Evolutionary conservation across 2,797 vertebrate species (phyloP).

Genomic region (Platyrinchus mystaceus): DNA sequence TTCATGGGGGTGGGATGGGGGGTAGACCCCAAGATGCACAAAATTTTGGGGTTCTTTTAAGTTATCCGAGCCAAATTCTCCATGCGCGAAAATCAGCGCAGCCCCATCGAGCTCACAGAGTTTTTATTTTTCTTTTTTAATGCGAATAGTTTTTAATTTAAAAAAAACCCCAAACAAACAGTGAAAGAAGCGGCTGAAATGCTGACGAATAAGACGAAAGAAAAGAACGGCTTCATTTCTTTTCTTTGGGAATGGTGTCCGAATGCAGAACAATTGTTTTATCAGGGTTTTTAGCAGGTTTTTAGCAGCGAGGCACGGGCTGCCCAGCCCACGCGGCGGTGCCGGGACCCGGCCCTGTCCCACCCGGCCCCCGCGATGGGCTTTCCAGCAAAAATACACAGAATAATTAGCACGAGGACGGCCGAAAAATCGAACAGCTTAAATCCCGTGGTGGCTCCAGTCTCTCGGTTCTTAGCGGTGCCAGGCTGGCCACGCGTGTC

Average conservation of each 20-base stretch:
- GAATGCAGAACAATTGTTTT: background rate
- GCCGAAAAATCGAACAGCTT: background rate
- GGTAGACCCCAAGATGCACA: background rate
- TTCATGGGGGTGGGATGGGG: background rate
- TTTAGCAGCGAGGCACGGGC: background rate
- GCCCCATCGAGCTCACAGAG: background rate
- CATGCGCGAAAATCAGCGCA: background rate
- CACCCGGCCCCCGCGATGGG: background rate
- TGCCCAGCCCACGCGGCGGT: background rate
- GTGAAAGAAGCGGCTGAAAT: background rate
- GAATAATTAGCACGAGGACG: background rate
- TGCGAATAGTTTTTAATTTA: background rate
- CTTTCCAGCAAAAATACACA: background rate
- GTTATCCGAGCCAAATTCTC: background rate
- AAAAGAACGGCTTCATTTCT: fast-evolving
- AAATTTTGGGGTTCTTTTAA: fast-evolving
- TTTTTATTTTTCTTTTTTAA: background rate
- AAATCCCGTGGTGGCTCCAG: fast-evolving
- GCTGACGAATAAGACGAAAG: background rate
- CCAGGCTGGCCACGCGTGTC: background rate
- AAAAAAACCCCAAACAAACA: background rate
- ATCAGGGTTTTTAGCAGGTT: background rate
- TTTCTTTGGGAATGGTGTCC: background rate
- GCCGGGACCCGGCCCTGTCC: background rate
- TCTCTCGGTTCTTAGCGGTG: fast-evolving